These are phyloP conservation scores for Sigmodon hispidus DNA, from an alignment of 2,113 vertebrate genomes.

Conservation along the genomic window DNA sequence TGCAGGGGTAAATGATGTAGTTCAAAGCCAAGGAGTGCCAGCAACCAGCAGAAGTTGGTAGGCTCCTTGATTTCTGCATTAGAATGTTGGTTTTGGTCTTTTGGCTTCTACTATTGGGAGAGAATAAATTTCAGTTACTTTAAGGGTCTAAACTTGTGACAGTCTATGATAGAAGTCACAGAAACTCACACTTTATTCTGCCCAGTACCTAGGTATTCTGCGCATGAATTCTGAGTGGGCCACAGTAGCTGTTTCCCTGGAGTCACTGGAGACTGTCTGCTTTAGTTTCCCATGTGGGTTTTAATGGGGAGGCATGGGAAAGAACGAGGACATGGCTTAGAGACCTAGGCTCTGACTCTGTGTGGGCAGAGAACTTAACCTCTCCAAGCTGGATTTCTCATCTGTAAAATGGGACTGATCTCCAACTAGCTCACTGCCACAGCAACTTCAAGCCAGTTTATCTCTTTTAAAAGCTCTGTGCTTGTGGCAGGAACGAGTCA, in stretches of 20 bases:
- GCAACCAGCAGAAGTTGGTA: background rate
- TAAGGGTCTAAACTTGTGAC: background rate
- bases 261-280: background rate
- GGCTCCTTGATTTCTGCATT: background rate
- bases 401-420: background rate
- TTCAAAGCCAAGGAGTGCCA: background rate
- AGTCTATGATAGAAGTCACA: background rate
- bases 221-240: background rate
- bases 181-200: background rate
- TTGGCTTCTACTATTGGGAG: background rate
- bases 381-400: background rate
- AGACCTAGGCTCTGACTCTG: background rate
- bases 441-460: background rate
- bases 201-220: background rate
- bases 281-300: background rate
- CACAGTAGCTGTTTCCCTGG: background rate
- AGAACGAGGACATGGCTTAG: background rate
- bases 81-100: background rate
- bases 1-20: background rate
- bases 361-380: background rate
- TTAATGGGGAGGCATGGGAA: background rate
- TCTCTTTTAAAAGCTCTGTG: background rate
- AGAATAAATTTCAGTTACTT: background rate
- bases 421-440: background rate
- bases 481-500: background rate